phyloP scores from a whole-genome alignment of 1,140 invertebrate species.

The Colletes latitarsis region DNA sequence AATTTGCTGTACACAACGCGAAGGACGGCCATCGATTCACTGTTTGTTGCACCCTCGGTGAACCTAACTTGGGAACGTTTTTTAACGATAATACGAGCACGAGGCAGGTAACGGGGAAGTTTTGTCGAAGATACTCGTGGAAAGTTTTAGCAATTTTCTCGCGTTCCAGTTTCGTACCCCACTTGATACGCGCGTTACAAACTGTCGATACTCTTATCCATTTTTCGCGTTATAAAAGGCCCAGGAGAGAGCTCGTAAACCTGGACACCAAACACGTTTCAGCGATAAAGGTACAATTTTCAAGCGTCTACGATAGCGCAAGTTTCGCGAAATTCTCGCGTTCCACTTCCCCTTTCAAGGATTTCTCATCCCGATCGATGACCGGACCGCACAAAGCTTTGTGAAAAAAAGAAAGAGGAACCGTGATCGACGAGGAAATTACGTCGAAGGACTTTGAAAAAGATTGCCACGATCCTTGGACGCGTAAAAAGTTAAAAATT shows the following conservation, averaged over 20 bases:
- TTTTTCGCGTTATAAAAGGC: slow-evolving; percentile 16
- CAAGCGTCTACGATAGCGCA: neutral
- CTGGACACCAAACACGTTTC: slow-evolving; percentile 12
- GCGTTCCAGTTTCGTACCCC: slow-evolving; percentile 1
- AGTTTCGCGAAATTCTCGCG: neutral
- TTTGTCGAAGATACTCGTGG: neutral
- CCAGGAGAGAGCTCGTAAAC: neutral
- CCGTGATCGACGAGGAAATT: neutral
- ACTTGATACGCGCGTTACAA: slow-evolving; percentile 10
- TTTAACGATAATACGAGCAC: neutral
- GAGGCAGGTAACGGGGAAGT: neutral
- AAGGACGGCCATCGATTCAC: too few relatives aligned
- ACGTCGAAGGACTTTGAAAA: neutral
- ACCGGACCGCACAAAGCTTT: too few relatives aligned
- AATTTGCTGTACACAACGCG: too few relatives aligned
- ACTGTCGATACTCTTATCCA: slow-evolving; percentile 29
- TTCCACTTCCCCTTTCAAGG: neutral
- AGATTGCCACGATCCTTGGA: neutral
- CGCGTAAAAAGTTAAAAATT: neutral
- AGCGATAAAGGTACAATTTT: slow-evolving; percentile 11
- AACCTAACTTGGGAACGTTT: too few relatives aligned
- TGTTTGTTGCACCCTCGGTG: too few relatives aligned
- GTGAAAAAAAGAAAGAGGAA: neutral
- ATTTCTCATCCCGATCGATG: neutral
- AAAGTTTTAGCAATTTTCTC: slow-evolving; percentile 12